Evolutionary conservation across 2,888 invertebrate species (phyloP).

Genomic region (Anorthoa munda): DNA sequence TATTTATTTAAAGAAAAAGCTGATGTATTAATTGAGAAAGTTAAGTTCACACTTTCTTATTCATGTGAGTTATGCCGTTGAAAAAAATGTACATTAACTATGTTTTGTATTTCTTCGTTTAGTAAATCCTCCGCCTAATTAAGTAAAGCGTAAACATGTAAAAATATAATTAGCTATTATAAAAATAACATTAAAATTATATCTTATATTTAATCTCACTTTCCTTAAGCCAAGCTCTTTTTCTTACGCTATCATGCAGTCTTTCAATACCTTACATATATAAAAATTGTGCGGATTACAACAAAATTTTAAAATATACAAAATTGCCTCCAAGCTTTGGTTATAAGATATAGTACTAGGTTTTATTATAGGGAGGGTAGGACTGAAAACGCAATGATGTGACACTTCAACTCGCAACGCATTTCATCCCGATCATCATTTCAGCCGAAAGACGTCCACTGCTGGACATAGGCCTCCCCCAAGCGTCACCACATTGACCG

Average conservation of each 20-base stretch:
- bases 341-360: conserved; percentile 15
- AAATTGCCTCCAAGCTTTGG: conserved; percentile 59
- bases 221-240: conserved; percentile 75
- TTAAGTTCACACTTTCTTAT: neutral
- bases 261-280: conserved; percentile 67
- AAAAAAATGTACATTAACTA: neutral
- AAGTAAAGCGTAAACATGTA: conserved; percentile 56
- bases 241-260: conserved; percentile 71
- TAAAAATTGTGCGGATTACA: conserved; percentile 47
- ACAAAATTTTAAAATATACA: conserved; percentile 40
- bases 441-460: too few species aligned
- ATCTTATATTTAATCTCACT: conserved; percentile 81
- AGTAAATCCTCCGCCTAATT: conserved; percentile 22
- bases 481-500: too few species aligned
- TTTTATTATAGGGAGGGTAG: neutral
- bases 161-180: conserved; percentile 65
- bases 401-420: too few species aligned
- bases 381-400: neutral
- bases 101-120: conserved; percentile 20
- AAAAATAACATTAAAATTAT: conserved; percentile 71
- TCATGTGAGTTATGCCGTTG: neutral
- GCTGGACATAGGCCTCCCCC: too few species aligned
- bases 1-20: neutral
- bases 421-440: too few species aligned
- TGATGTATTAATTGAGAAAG: neutral